These are phyloP conservation scores for Microtus pennsylvanicus DNA, from an alignment of 2,113 vertebrate genomes.

Conservation along the genomic window DNA sequence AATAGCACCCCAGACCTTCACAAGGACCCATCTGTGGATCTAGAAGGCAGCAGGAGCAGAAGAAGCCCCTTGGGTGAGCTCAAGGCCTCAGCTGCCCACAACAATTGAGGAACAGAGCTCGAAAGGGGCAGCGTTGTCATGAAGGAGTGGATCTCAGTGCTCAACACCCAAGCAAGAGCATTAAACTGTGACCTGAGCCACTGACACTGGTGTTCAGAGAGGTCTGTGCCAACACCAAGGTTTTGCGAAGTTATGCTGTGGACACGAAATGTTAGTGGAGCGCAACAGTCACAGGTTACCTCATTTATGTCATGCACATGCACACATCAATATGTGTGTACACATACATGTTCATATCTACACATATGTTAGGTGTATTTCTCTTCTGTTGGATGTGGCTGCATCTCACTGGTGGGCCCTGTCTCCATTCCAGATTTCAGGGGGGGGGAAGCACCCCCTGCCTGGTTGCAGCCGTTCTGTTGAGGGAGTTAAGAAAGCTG, in stretches of 20 bases:
- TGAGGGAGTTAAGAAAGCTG: background rate
- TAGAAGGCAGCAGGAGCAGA: background rate
- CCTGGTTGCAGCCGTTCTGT: background rate
- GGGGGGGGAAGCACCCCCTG: background rate
- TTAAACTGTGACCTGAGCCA: background rate
- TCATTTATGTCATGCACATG: rapidly evolving
- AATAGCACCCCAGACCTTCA: constrained; percentile 9
- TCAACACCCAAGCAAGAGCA: background rate
- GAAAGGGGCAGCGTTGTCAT: background rate
- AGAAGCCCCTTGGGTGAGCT: background rate
- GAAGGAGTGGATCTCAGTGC: background rate
- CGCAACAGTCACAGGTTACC: background rate
- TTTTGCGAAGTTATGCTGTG: constrained; percentile 8
- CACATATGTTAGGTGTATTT: background rate
- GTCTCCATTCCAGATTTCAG: background rate
- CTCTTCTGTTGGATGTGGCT: background rate
- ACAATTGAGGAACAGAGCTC: background rate
- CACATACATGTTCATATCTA: background rate
- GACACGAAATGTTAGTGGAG: background rate
- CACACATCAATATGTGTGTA: background rate
- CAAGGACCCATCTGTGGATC: background rate
- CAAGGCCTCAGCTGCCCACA: background rate
- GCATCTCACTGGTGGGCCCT: background rate
- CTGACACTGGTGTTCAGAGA: background rate
- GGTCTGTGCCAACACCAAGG: background rate